Conservation (phyloP, 2,888 invertebrate genomes). For the Epinotia bilunana region DNA sequence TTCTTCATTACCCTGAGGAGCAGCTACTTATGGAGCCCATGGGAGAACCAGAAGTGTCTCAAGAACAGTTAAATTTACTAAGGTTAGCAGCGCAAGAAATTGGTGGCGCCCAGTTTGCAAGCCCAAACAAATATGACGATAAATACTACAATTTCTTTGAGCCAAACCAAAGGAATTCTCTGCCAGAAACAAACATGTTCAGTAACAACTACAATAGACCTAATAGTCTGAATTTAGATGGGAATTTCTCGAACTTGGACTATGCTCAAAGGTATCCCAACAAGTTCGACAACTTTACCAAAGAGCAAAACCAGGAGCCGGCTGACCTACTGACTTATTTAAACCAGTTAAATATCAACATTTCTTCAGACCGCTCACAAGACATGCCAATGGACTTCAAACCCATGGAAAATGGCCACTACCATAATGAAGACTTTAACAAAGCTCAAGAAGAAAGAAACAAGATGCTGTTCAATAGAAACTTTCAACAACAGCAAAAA, state of each 20-base stretch:
- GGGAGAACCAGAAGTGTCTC: conserved; percentile 69
- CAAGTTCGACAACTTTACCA: conserved; percentile 63
- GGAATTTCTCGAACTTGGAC: conserved; percentile 64
- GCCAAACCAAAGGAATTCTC: conserved; percentile 77
- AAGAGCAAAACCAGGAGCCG: conserved; percentile 69
- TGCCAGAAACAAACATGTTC: conserved; percentile 74
- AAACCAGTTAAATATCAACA: conserved; percentile 70
- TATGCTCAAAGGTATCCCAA: conserved; percentile 66
- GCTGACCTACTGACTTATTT: conserved; percentile 71
- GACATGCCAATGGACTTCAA: conserved; percentile 71
- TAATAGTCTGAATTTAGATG: conserved; percentile 72
- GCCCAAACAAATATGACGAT: conserved; percentile 70
- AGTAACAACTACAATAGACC: conserved; percentile 69
- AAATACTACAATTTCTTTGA: conserved; percentile 79
- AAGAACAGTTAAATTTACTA: conserved; percentile 77
- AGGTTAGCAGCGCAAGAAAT: conserved; percentile 81
- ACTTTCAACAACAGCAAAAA: conserved; percentile 64
- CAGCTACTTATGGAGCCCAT: conserved; percentile 71
- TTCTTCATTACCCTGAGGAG: conserved; percentile 70
- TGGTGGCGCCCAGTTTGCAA: conserved; percentile 77
- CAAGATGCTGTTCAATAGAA: conserved; percentile 69
- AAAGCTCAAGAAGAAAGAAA: conserved; percentile 69
- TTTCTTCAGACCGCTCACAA: conserved; percentile 64
- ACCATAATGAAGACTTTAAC: conserved; percentile 65
- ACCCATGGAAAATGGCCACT: conserved; percentile 71